Percentiles rank a stretch among this genome's conserved stretches.
Evolutionary conservation across 2,797 vertebrate species (phyloP).

Genomic region (Lacerta viridis): DNA sequence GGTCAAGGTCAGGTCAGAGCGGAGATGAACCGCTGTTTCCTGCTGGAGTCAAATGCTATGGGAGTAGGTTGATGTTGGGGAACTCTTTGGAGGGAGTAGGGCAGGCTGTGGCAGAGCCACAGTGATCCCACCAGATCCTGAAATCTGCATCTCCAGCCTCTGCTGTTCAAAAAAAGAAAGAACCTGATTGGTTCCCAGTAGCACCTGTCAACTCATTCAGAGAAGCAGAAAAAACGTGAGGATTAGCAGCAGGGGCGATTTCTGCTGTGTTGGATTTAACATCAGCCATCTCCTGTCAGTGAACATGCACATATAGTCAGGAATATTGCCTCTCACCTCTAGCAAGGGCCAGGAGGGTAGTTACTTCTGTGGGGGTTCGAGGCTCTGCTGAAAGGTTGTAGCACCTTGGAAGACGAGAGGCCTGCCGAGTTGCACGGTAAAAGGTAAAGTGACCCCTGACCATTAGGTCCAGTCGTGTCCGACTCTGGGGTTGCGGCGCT

Average conservation of each 20-base stretch:
- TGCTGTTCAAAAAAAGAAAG: not conserved
- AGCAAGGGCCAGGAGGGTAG: not conserved
- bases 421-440: not conserved
- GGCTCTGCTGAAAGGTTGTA: not conserved
- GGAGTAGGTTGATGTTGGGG: too few species aligned
- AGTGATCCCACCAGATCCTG: too few species aligned
- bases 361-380: not conserved
- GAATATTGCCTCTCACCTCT: not conserved
- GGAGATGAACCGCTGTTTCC: not conserved
- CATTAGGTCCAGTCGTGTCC: too few species aligned
- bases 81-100: not conserved
- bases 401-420: not conserved
- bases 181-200: not conserved
- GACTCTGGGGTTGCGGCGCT: too few species aligned
- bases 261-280: not conserved
- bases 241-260: too few species aligned
- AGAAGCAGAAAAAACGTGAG: not conserved
- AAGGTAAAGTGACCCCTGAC: too few species aligned
- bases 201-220: too few species aligned
- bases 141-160: not conserved
- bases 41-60: too few species aligned
- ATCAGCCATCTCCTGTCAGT: too few species aligned
- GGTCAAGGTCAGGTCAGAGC: too few species aligned
- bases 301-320: not conserved
- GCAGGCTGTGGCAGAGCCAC: not conserved